These are phyloP conservation scores for Alfaro cultratus DNA, from an alignment of 2,797 vertebrate species.

Conservation along the genomic window DNA sequence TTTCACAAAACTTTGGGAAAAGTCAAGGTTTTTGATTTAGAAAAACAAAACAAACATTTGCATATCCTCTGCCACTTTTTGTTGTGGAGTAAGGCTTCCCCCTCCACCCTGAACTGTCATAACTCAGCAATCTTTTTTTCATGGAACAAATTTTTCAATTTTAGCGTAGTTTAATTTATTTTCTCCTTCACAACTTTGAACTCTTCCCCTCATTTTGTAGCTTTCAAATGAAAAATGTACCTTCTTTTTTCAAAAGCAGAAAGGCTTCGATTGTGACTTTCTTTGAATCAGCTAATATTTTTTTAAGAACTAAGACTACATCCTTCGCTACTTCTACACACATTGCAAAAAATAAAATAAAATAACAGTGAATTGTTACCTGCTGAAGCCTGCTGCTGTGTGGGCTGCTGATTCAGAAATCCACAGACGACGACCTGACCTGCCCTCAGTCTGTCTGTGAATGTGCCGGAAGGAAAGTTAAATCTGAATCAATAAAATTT, in stretches of 20 bases:
- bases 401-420: constrained; percentile 48
- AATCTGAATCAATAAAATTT: not conserved
- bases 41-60: constrained; percentile 57
- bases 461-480: constrained; percentile 30
- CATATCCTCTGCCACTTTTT: constrained; percentile 46
- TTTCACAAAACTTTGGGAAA: constrained; percentile 43
- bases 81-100: constrained; percentile 38
- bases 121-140: not conserved
- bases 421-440: not conserved
- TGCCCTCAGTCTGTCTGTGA: constrained; percentile 18
- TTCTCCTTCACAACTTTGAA: not conserved
- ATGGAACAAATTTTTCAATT: constrained; percentile 1
- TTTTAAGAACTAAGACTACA: constrained; percentile 20
- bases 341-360: constrained; percentile 36
- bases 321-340: constrained; percentile 1
- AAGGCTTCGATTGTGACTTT: constrained; percentile 40
- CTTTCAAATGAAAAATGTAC: not conserved
- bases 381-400: constrained; percentile 31
- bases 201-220: not conserved
- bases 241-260: not conserved
- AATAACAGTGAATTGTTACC: constrained; percentile 19
- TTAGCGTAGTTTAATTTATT: constrained; percentile 25
- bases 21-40: constrained; percentile 38
- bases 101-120: no score
- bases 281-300: constrained; percentile 37